These are phyloP conservation scores for Andricus quercusramuli DNA, from an alignment of 2,888 invertebrate species.

Conservation along the genomic window DNA sequence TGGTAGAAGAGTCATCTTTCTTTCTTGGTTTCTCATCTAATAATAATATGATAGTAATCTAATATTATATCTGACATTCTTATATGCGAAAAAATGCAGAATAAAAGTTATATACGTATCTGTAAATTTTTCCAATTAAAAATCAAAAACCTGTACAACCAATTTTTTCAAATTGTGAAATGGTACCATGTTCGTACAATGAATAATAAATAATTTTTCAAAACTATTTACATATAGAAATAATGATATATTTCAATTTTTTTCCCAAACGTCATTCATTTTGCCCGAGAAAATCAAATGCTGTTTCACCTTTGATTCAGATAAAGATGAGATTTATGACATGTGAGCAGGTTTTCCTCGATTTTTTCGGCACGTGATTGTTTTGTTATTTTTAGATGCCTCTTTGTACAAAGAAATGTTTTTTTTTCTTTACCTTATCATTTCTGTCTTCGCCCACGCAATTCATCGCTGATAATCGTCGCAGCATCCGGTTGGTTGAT, in stretches of 20 bases:
- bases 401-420: background rate
- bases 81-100: no score
- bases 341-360: background rate
- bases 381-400: background rate
- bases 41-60: no score
- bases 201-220: background rate
- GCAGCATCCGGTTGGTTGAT: slow-evolving; percentile 62
- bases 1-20: no score
- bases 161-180: no score
- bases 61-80: no score
- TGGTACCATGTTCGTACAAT: background rate
- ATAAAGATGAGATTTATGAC: background rate
- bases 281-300: background rate
- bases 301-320: background rate
- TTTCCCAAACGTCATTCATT: background rate
- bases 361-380: background rate
- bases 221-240: background rate
- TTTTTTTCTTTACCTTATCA: background rate
- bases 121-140: no score
- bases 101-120: no score
- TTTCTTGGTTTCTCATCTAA: no score
- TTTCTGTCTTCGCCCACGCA: slow-evolving; percentile 44
- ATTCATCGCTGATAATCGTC: slow-evolving; percentile 67
- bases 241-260: background rate
- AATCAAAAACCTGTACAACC: no score